Percentiles rank a stretch among this genome's conserved stretches.
phyloP scores from a whole-genome alignment of 2,797 vertebrate species.

The Macropus fuliginosus region DNA sequence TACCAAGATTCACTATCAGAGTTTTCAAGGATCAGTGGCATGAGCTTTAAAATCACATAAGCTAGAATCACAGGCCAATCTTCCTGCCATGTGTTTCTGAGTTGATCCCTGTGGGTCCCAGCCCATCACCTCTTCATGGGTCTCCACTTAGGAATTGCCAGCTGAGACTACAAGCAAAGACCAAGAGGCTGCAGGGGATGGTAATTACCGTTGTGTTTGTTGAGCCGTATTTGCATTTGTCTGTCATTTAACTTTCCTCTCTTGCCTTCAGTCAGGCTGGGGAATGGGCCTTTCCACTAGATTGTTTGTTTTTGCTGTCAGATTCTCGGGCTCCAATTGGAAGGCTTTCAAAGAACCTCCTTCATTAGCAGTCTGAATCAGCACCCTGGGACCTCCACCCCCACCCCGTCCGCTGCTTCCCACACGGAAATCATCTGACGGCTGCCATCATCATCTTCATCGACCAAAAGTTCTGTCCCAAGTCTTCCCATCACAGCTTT shows the following conservation, averaged over 20 bases:
- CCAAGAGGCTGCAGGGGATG: constrained; percentile 65
- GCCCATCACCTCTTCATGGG: constrained; percentile 59
- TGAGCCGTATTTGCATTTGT: constrained; percentile 72
- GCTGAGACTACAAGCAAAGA: constrained; percentile 68
- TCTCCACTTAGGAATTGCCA: constrained; percentile 73
- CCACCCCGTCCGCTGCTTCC: constrained; percentile 29
- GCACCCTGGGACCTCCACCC: constrained; percentile 65
- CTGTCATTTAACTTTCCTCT: constrained; percentile 74
- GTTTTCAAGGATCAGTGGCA: constrained; percentile 39
- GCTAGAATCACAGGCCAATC: constrained; percentile 41
- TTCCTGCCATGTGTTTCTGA: constrained; percentile 64
- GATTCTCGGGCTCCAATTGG: background rate
- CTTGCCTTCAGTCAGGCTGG: constrained; percentile 45
- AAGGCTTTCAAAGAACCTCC: constrained; percentile 70
- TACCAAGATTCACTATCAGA: constrained; percentile 36
- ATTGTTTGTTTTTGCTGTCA: constrained; percentile 80
- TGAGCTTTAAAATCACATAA: constrained; percentile 55
- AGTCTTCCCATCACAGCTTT: constrained; percentile 72
- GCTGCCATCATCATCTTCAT: background rate
- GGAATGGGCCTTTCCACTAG: constrained; percentile 73
- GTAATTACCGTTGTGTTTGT: constrained; percentile 76
- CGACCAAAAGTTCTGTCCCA: constrained; percentile 50
- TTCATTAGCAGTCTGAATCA: constrained; percentile 80
- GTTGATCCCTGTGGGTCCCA: constrained; percentile 63
- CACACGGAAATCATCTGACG: constrained; percentile 37